A percentile compares a stretch with the other conserved stretches of the same genome.
phyloP scores from a whole-genome alignment of 2,888 invertebrate genomes.

The Colletes collaris region DNA sequence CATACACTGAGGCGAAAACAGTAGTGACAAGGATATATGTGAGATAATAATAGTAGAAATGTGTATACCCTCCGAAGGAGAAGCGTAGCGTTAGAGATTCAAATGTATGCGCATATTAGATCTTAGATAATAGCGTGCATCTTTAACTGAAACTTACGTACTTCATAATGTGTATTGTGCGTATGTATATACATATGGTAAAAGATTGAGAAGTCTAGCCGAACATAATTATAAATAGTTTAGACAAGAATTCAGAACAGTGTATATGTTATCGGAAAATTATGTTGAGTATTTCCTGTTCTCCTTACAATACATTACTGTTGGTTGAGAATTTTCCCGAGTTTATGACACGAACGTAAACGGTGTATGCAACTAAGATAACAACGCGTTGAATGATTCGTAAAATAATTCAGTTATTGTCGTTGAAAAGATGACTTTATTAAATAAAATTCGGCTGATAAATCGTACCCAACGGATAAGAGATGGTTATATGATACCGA shows the following conservation, averaged over 20 bases:
- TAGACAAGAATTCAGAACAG: not conserved
- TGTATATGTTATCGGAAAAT: not conserved
- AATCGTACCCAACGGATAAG: too few species aligned
- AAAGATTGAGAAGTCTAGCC: not conserved
- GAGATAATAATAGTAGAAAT: slow-evolving; percentile 30
- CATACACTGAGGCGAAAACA: not conserved
- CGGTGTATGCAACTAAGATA: too few species aligned
- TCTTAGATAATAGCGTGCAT: slow-evolving; percentile 51
- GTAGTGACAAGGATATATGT: slow-evolving; percentile 32
- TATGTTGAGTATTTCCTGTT: not conserved
- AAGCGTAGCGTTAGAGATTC: slow-evolving; percentile 42
- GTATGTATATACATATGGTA: not conserved
- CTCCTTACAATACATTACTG: not conserved
- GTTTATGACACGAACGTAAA: too few species aligned
- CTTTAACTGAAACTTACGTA: slow-evolving; percentile 20
- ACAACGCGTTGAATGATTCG: too few species aligned
- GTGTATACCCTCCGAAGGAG: slow-evolving; percentile 28
- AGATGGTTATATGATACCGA: too few species aligned
- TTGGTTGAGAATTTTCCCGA: not conserved
- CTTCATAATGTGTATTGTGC: not conserved
- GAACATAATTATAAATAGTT: slow-evolving; percentile 11
- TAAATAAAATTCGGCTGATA: too few species aligned
- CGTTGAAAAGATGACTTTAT: not conserved
- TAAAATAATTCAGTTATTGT: too few species aligned
- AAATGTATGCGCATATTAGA: slow-evolving; percentile 67